Evolutionary conservation across 2,113 vertebrate species (phyloP).

Genomic region (Oryzias javanicus): DNA sequence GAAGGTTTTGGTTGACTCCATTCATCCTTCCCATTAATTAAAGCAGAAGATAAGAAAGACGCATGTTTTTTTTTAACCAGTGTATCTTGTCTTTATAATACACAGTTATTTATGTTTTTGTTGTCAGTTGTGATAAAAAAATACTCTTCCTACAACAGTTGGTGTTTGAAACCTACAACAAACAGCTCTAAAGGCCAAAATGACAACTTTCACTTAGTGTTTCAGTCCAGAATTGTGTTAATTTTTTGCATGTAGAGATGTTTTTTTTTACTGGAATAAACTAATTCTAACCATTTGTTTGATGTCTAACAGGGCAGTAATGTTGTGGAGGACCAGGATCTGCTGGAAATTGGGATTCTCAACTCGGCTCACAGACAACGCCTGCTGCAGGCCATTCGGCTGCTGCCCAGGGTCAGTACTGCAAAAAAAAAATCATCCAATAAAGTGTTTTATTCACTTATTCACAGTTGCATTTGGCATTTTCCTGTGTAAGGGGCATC

Average conservation of each 20-base stretch:
- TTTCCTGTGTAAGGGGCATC: background rate
- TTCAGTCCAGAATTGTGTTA: background rate
- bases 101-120: no score
- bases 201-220: no score
- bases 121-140: no score
- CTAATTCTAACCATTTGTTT: background rate
- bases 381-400: slow-evolving; percentile 96
- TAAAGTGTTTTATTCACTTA: background rate
- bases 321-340: slow-evolving; percentile 97
- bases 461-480: background rate
- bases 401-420: slow-evolving; percentile 89
- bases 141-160: no score
- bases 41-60: no score
- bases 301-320: slow-evolving; percentile 88
- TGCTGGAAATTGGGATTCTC: slow-evolving; percentile 97
- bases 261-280: background rate
- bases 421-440: background rate
- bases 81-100: no score
- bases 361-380: slow-evolving; percentile 97
- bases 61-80: no score
- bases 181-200: no score
- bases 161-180: no score
- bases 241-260: no score
- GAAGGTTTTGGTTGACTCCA: no score
- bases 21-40: no score